Base-by-base conservation (phyloP, 2,888 invertebrate genomes). In the Pyrrhosoma nymphula region DNA sequence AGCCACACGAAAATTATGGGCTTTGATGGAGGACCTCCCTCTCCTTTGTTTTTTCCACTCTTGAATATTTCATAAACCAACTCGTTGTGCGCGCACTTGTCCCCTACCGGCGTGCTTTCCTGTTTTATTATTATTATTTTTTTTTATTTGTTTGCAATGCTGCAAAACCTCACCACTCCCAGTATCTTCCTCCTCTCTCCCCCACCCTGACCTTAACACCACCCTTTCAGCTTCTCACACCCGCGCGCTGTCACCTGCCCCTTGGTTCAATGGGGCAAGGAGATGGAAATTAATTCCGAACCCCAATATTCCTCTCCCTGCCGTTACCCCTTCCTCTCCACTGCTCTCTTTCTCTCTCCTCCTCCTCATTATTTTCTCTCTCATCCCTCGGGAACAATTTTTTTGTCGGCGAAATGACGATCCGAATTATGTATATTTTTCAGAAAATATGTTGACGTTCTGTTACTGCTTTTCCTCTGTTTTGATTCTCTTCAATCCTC, bases 61-160 rank as follows among this genome's bases (percentile, higher is more conserved):
- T 82, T 82, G 82, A 82, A 82, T 82, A 35, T 82, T 82, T 82
- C 82, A 82, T 82, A 35, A 82, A 82, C 82, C 82, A 82, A 82
- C 82, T 82, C 82, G 82, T 35, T 82, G 82, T 82, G 35, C 35
- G 82, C 35, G 82, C 82, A 82, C 82, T 82, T 35, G 82, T 82
- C 82, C 35, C 14, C 16, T 16, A 3, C 82, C 14, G 14, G 30
- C 35, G 30, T 82, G 6, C 82, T 6, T 35, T 82, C 69, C n/a
- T 26, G 26, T 26, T 82, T 60, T 82, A 18, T 82, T 30, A 35
- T 82, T 26, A 35, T 35, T 35, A 18, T 82, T 35, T 82, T 35
- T 35, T 35, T 60, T 60, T 60, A 2, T 60, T 60, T 60, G 12
- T 12, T 75, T 12, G 14, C 18, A 18, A 82, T 82, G 82, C 82